phyloP scores from a whole-genome alignment of 2,113 vertebrate species.

The Erythrolamprus reginae region DNA sequence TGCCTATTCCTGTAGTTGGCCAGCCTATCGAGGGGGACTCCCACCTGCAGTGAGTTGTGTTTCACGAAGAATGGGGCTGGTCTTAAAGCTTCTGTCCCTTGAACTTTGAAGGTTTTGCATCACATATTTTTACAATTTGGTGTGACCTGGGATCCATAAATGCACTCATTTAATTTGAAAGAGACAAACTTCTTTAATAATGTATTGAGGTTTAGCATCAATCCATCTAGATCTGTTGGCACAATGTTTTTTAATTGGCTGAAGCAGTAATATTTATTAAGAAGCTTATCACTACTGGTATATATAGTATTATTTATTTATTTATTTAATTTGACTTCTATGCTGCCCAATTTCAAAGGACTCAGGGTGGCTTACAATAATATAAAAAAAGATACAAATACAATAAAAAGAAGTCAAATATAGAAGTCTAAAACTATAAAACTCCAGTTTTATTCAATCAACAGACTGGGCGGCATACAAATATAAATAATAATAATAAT shows the following conservation, averaged over 20 bases:
- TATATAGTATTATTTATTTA: too few species aligned
- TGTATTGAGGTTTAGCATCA: not conserved
- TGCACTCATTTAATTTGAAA: not conserved
- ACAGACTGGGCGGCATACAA: too few species aligned
- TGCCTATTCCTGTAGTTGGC: constrained; percentile 91
- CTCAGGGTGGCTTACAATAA: too few species aligned
- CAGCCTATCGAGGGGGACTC: constrained; percentile 85
- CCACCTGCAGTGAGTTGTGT: constrained; percentile 77
- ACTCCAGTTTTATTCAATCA: too few species aligned
- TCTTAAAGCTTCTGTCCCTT: not conserved
- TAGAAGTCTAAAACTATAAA: too few species aligned
- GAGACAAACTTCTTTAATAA: not conserved
- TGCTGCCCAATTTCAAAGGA: too few species aligned
- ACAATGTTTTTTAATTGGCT: not conserved
- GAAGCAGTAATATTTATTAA: not conserved
- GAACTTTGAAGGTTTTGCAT: not conserved
- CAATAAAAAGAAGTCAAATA: too few species aligned
- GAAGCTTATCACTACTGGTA: not conserved
- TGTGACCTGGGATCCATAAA: not conserved
- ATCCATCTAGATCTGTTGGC: not conserved
- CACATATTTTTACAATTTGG: not conserved
- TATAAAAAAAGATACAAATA: too few species aligned
- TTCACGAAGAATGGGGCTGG: not conserved
- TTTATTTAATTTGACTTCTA: too few species aligned
- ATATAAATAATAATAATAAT: too few species aligned